Percentiles rank a stretch among this genome's conserved stretches.
phyloP scores from a whole-genome alignment of 2,113 vertebrate genomes.

The Zapus hudsonius region DNA sequence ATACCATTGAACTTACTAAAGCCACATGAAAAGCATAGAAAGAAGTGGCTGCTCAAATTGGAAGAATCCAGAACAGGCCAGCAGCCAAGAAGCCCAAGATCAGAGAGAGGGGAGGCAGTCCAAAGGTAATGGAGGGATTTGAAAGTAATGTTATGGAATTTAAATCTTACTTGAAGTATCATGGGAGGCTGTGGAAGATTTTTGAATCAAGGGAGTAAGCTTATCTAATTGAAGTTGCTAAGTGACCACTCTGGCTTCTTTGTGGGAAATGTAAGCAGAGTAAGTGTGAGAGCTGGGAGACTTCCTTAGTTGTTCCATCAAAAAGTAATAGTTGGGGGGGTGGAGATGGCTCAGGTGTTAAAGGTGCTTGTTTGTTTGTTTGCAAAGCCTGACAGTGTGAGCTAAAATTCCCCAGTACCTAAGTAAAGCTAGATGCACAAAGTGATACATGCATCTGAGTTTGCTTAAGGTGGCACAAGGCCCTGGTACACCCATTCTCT shows the following conservation, averaged over 20 bases:
- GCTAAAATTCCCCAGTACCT: no score
- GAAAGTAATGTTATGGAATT: background rate
- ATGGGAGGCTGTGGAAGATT: background rate
- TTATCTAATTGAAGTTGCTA: constrained; percentile 9
- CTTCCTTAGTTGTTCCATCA: background rate
- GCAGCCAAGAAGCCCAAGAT: background rate
- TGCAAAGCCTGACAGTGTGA: no score
- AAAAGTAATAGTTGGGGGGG: background rate
- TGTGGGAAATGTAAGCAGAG: background rate
- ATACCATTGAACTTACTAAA: background rate
- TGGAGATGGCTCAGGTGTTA: background rate
- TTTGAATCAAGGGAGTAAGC: background rate
- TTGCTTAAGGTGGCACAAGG: no score
- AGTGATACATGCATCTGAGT: no score
- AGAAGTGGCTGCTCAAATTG: background rate
- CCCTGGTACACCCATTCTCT: no score
- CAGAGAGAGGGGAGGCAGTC: background rate
- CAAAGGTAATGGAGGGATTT: background rate
- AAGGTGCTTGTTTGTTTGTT: no score
- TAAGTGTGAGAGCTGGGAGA: background rate
- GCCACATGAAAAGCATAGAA: background rate
- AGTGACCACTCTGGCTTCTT: background rate
- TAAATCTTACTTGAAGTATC: background rate
- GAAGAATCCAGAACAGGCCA: background rate
- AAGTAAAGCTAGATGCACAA: no score